Evolutionary conservation across 1,140 invertebrate species (phyloP).

Genomic region (Micrasema longulum): DNA sequence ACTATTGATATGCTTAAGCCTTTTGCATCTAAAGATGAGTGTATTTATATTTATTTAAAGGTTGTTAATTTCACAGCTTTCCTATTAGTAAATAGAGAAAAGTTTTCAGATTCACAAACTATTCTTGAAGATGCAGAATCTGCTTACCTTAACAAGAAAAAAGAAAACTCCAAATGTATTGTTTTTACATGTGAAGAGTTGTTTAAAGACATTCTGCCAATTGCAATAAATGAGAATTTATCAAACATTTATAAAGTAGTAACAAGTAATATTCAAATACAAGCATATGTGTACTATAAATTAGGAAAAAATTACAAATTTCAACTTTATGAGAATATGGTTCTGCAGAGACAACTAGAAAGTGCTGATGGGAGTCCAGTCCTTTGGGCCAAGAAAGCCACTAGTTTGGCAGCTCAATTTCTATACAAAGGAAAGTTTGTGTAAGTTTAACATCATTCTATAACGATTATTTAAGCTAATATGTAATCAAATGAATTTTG

Average conservation of each 20-base stretch:
- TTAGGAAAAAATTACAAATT: conserved; percentile 27
- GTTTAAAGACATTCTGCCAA: conserved; percentile 3
- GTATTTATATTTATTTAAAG: conserved; percentile 26
- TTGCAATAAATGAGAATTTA: background rate
- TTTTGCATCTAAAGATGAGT: conserved; percentile 9
- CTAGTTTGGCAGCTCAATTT: conserved; percentile 11
- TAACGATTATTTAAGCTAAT: too few relatives aligned
- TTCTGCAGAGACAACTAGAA: conserved; percentile 19
- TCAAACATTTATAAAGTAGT: conserved; percentile 15
- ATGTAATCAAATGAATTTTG: too few relatives aligned
- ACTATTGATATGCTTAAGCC: conserved; percentile 28
- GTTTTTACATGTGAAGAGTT: conserved; percentile 15
- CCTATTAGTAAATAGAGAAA: conserved; percentile 18
- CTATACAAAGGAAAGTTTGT: conserved; percentile 28
- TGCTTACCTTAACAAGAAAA: background rate
- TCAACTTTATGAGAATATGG: conserved; percentile 25
- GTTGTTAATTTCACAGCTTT: conserved; percentile 21
- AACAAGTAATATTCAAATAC: conserved; percentile 25
- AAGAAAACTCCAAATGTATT: background rate
- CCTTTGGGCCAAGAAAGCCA: conserved; percentile 26
- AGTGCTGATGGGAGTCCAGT: conserved; percentile 25
- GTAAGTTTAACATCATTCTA: conserved; percentile 6
- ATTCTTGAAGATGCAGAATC: conserved; percentile 21
- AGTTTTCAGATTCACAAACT: background rate
- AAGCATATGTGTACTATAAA: conserved; percentile 19